Base-by-base conservation (phyloP, 2,113 vertebrate genomes). In the Gadus macrocephalus region DNA sequence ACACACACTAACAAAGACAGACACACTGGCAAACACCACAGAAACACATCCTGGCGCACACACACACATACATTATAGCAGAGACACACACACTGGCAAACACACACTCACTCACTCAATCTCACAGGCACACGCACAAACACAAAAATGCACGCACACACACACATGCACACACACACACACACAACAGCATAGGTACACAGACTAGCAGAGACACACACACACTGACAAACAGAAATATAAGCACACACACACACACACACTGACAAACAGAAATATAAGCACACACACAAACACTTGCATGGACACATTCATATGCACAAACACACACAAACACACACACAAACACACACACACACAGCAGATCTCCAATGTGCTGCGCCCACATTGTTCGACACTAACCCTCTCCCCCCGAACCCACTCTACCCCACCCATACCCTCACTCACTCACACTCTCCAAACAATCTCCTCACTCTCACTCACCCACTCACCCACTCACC, bases 321-420 rank as follows among this genome's bases (percentile, higher is more conserved):
- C 56, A 66, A 16, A 70, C 60, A 31, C 49, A 65, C 62, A 35
- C 67, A 59, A 67, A 77, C 61, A 69, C 72, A 64, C 87, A 76
- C 73, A 72, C 62, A 22, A 20, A 62, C 20, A 85, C 74, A 67
- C 61, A 63, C 73, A 64, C 87, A 76, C 73, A 73, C 63, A 22
- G 31, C 22, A 58, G 68, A 72, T 38, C 70, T 58, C 73, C 70
- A 78, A 74, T 64, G 60, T 67, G 76, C 69, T 68, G 86, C 91
- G 81, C 63, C 88, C 85, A 76, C 80, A 83, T 90, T 85, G 87
- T 92, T 91, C 89, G 84, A 87, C 86, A 86, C 78, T n/a, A 78
- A 83, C 83, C 81, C 83, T 86, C 82, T 83, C 73, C 67, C 35
- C 27, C 31, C 35, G 19, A 42, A 28, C 53, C 63, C 49, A 27